Base-by-base conservation (phyloP, 2,113 vertebrate species). In the Sturnira hondurensis region DNA sequence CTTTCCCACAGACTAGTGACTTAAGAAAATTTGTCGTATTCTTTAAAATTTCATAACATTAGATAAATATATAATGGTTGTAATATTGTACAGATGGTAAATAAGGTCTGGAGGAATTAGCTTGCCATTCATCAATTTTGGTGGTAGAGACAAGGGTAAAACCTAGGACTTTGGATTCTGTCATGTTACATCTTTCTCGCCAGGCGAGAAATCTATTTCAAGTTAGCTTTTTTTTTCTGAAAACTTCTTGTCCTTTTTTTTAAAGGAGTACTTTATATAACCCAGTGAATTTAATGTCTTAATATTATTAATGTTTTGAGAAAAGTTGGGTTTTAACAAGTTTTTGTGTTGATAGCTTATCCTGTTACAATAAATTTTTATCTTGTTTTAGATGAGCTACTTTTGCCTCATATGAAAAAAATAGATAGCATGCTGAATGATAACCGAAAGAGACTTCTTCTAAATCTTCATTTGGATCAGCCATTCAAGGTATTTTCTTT, bases 341-440 rank as follows among this genome's bases (percentile, higher is more conserved):
- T 41, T 73, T 77, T 91, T 84, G 20, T 90, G 17, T 87, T 95
- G 47, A 67, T 71, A 94, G 28, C 73, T 86, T 90, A 73, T 92
- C 73, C 28, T 93, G 5, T 88, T 94, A 78, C 61, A 94, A 54
- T 92, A 89, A 81, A 97, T 71, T 95, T 63, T 82, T 68, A 95
- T 94, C 6, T 92, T 95, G 24, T 98, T 98, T 96, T 96, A 99
- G 99, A 99, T 98, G 99, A 99, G 90, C 98, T 99, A 12, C 98
- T 99, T 98, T 98, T 99, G 98, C 99, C 99, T 96, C 99, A 99
- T 88, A 99, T 99, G 99, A 99, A 99, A 98, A 99, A 99, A 98
- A 99, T 99, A 90, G 99, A 99, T 92, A 99, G 99, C 8, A 99
- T 99, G 99, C 98, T 99, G 97, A 99, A 99, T 86, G 99, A 99